Conservation (phyloP, 2,888 invertebrate species). For the Melinaea marsaeus region DNA sequence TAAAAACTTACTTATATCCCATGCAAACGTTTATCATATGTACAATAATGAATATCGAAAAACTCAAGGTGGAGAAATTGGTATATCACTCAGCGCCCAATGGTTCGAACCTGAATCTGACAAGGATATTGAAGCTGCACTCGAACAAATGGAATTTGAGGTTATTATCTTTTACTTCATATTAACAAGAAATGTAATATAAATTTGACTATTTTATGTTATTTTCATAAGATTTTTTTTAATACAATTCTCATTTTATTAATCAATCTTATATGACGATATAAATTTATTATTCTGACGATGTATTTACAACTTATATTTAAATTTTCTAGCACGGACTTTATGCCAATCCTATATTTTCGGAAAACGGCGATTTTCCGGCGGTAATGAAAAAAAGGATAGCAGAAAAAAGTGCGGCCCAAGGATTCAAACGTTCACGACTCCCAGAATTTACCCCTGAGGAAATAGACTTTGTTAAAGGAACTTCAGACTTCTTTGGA, state of each 20-base stretch:
- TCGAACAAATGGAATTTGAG: slow-evolving; percentile 54
- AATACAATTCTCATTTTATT: too few species aligned
- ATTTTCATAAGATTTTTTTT: too few species aligned
- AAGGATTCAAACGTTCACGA: slow-evolving; percentile 57
- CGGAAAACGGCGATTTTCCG: slow-evolving; percentile 78
- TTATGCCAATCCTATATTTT: slow-evolving; percentile 79
- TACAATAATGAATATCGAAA: slow-evolving; percentile 52
- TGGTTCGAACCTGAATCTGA: slow-evolving; percentile 68
- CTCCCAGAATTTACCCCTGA: slow-evolving; percentile 59
- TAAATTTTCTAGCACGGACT: slow-evolving; percentile 63
- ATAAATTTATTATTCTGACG: too few species aligned
- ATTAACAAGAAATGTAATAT: neutral
- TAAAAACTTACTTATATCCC: slow-evolving; percentile 71
- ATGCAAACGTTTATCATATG: slow-evolving; percentile 63
- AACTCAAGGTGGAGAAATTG: slow-evolving; percentile 54
- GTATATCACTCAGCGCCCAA: slow-evolving; percentile 73
- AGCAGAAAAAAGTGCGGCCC: slow-evolving; percentile 66
- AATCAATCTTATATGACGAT: too few species aligned
- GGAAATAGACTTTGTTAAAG: slow-evolving; percentile 47
- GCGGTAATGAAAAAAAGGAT: slow-evolving; percentile 75
- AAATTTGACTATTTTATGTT: too few species aligned
- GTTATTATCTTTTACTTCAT: slow-evolving; percentile 17
- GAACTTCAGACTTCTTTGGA: slow-evolving; percentile 52
- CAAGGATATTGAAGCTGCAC: slow-evolving; percentile 57
- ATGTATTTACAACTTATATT: neutral